Conservation (phyloP, 1,140 invertebrate species). For the Drosophila fuyamai region DNA sequence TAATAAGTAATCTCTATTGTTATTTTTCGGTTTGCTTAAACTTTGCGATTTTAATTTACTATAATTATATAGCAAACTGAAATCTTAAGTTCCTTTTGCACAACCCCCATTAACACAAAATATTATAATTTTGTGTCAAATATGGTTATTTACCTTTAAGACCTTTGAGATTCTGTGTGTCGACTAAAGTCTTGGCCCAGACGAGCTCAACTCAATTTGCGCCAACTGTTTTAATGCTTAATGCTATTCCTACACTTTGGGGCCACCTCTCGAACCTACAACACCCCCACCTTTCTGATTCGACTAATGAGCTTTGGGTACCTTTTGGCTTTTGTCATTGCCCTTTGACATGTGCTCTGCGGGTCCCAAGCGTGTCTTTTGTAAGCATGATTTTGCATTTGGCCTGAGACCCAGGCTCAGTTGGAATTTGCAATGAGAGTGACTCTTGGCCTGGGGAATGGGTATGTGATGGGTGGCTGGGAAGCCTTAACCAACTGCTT, state of each 20-base stretch:
- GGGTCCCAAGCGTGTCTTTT: conserved; percentile 35
- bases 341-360: conserved; percentile 50
- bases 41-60: too few relatives aligned
- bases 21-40: too few relatives aligned
- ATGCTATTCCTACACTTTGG: conserved; percentile 27
- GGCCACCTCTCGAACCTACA: background rate
- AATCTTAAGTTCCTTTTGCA: too few relatives aligned
- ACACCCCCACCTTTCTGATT: conserved; percentile 14
- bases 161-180: conserved; percentile 2
- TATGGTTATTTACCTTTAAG: background rate
- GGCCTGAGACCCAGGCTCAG: conserved; percentile 30
- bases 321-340: conserved; percentile 38
- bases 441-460: conserved; percentile 6
- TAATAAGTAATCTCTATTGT: too few relatives aligned
- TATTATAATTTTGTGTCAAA: background rate
- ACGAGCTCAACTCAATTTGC: conserved; percentile 17
- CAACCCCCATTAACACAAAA: too few relatives aligned
- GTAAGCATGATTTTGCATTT: conserved; percentile 64
- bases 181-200: background rate
- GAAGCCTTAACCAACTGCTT: conserved; percentile 60
- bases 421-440: conserved; percentile 49
- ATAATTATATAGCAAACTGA: too few relatives aligned
- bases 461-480: background rate
- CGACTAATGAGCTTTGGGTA: conserved; percentile 59
- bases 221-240: conserved; percentile 35